These are phyloP conservation scores for Rhamphomyia laevipes DNA, from an alignment of 2,888 invertebrate species.

Conservation along the genomic window DNA sequence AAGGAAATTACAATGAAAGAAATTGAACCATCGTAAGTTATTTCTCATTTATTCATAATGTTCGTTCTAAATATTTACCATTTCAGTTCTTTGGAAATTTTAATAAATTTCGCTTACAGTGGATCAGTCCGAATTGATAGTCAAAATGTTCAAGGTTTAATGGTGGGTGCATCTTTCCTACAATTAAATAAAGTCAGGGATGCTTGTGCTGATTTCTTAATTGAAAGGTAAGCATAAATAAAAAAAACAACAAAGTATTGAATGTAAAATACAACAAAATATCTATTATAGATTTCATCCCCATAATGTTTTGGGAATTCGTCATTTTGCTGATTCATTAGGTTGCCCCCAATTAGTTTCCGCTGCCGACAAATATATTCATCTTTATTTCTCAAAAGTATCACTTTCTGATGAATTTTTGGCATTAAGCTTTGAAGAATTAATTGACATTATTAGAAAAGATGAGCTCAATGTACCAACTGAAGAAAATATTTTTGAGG, in stretches of 20 bases:
- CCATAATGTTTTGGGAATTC: conserved; percentile 67
- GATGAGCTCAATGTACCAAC: conserved; percentile 66
- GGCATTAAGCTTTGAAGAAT: conserved; percentile 43
- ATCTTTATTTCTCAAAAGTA: conserved; percentile 67
- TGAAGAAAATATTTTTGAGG: conserved; percentile 77
- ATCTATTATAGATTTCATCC: conserved; percentile 50
- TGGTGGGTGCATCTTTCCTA: conserved; percentile 75
- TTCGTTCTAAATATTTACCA: background rate
- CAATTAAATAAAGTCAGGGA: conserved; percentile 68
- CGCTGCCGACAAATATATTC: conserved; percentile 67
- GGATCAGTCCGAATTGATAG: conserved; percentile 64
- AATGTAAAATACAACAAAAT: no score
- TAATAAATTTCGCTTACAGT: conserved; percentile 78
- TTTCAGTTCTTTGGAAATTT: conserved; percentile 61
- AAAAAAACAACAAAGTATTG: no score
- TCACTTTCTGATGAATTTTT: conserved; percentile 66
- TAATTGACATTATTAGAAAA: conserved; percentile 55
- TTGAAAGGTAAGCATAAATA: conserved; percentile 44
- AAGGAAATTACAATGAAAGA: conserved; percentile 71
- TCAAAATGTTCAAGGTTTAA: conserved; percentile 69
- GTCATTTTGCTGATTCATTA: conserved; percentile 68
- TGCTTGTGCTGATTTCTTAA: conserved; percentile 71
- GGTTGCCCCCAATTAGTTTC: conserved; percentile 57
- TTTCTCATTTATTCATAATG: conserved; percentile 2
- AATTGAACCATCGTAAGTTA: conserved; percentile 59